Evolutionary conservation across 2,113 vertebrate genomes (phyloP).

Genomic region (Chionodraco myersi): DNA sequence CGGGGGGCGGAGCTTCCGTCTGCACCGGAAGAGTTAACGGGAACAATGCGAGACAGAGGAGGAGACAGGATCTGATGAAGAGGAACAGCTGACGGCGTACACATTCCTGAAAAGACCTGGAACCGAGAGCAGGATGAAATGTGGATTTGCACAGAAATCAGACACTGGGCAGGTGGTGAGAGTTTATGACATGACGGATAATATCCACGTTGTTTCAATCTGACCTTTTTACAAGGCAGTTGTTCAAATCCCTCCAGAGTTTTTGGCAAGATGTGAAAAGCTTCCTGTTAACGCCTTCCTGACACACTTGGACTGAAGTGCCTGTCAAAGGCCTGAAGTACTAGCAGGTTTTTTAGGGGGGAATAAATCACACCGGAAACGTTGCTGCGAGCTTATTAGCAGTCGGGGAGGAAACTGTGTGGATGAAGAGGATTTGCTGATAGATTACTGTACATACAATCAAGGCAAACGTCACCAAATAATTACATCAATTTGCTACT

Average conservation of each 20-base stretch:
- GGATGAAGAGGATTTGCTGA: too few species aligned
- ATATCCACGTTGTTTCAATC: neutral
- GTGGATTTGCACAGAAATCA: neutral
- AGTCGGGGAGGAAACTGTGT: too few species aligned
- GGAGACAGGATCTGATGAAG: too few species aligned
- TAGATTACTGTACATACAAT: too few species aligned
- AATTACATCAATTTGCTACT: too few species aligned
- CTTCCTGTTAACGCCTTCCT: too few species aligned
- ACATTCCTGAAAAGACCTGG: slow-evolving; percentile 22
- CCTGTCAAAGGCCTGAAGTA: too few species aligned
- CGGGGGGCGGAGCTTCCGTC: slow-evolving; percentile 3
- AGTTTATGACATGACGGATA: neutral
- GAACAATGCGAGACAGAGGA: neutral
- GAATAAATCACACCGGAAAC: neutral
- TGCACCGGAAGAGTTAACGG: slow-evolving; percentile 33
- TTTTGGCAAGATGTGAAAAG: neutral
- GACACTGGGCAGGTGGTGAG: neutral
- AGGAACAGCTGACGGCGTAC: slow-evolving; percentile 13
- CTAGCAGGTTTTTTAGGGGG: neutral
- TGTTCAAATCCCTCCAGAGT: neutral
- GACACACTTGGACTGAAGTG: too few species aligned
- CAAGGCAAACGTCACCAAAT: too few species aligned
- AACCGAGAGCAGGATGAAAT: neutral
- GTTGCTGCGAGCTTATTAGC: too few species aligned
- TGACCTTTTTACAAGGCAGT: neutral